A percentile compares a stretch with the other conserved stretches of the same genome.
These are phyloP conservation scores for Homarus gammarus DNA, from an alignment of 2,888 invertebrate genomes.

Conservation along the genomic window DNA sequence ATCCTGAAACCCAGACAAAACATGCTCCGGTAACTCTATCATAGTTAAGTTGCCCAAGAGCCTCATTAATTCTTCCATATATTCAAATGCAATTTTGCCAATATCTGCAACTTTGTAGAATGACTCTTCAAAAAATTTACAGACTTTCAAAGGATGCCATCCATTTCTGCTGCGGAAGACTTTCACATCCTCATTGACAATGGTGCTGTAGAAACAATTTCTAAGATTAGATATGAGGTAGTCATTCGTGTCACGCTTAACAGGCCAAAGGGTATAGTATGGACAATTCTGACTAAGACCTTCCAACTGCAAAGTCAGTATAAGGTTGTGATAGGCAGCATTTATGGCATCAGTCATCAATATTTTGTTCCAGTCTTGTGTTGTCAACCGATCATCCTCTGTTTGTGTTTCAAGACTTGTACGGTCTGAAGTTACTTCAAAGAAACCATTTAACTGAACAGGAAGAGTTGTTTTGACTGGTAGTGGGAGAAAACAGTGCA, in stretches of 20 bases:
- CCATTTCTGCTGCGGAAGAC: constrained; percentile 22
- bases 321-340: constrained; percentile 28
- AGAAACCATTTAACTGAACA: constrained; percentile 46
- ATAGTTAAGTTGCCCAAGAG: neutral
- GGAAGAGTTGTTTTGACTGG: constrained; percentile 40
- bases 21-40: constrained; percentile 13
- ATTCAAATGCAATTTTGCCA: constrained; percentile 41
- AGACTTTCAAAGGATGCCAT: constrained; percentile 25
- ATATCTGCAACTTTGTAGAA: constrained; percentile 4
- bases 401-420: constrained; percentile 39
- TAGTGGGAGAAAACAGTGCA: constrained; percentile 58
- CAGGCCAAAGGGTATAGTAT: constrained; percentile 37
- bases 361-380: constrained; percentile 32
- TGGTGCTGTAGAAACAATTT: constrained; percentile 12
- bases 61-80: constrained; percentile 11
- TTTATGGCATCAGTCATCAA: constrained; percentile 38
- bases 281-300: neutral
- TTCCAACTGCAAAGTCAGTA: neutral
- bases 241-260: neutral
- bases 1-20: constrained; percentile 21
- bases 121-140: constrained; percentile 27
- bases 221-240: neutral
- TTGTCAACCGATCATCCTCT: constrained; percentile 33
- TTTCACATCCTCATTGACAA: constrained; percentile 14
- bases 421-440: constrained; percentile 58